These are phyloP conservation scores for Drosophila kokeensis DNA, from an alignment of 2,888 invertebrate species.

Conservation along the genomic window DNA sequence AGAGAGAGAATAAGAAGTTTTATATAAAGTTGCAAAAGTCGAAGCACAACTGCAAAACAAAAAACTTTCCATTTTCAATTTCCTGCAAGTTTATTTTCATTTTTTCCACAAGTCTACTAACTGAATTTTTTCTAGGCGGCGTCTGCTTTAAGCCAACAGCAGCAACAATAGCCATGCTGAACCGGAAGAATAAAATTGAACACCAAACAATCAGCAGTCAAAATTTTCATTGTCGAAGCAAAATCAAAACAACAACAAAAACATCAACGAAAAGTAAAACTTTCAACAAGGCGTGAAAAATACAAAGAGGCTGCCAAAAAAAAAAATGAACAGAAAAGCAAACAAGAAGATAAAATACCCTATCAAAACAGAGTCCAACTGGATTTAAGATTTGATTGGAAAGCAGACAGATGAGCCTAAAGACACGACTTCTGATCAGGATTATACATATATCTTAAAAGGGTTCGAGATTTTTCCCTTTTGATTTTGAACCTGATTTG, in stretches of 20 bases:
- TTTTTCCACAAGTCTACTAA: conserved; percentile 45
- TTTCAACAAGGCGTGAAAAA: conserved; percentile 73
- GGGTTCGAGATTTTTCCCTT: neutral
- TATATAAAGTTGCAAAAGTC: conserved; percentile 54
- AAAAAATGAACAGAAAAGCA: conserved; percentile 11
- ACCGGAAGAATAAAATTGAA: conserved; percentile 76
- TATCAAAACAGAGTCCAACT: neutral
- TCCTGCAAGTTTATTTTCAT: conserved; percentile 47
- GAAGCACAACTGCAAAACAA: conserved; percentile 56
- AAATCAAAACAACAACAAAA: conserved; percentile 34
- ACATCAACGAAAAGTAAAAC: conserved; percentile 42
- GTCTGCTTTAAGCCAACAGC: conserved; percentile 49
- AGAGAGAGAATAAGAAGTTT: conserved; percentile 12
- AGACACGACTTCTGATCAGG: neutral
- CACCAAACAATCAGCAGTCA: conserved; percentile 78
- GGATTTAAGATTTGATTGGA: neutral
- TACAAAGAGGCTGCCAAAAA: conserved; percentile 47
- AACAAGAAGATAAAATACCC: neutral
- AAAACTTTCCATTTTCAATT: conserved; percentile 80
- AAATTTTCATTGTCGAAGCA: conserved; percentile 73
- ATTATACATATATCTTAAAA: neutral
- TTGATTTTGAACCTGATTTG: neutral
- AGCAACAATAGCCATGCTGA: conserved; percentile 34
- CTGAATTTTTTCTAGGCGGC: conserved; percentile 20
- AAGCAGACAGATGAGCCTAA: too few relatives aligned